phyloP scores from a whole-genome alignment of 2,888 invertebrate genomes.

The Plusia festucae region DNA sequence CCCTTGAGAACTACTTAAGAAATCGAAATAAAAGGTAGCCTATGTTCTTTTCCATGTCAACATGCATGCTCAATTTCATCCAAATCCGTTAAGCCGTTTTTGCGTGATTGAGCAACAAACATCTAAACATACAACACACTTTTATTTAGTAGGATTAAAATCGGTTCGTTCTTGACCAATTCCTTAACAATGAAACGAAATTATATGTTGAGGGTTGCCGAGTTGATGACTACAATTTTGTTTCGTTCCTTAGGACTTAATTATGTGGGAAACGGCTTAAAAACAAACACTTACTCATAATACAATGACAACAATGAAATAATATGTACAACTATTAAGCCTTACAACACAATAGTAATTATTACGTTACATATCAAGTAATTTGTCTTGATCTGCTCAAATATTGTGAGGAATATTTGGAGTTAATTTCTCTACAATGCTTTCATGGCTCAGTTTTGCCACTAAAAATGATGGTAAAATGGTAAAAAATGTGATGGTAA shows the following conservation, averaged over 20 bases:
- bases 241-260: constrained; percentile 31
- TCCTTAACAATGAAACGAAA: constrained; percentile 49
- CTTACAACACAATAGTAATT: constrained; percentile 18
- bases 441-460: too few species aligned
- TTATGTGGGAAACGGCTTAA: constrained; percentile 52
- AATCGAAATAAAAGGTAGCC: too few species aligned
- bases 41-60: too few species aligned
- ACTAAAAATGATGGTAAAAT: too few species aligned
- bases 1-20: too few species aligned
- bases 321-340: constrained; percentile 21
- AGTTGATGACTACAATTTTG: constrained; percentile 45
- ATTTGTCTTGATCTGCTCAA: not conserved
- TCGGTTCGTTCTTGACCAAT: constrained; percentile 18
- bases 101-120: too few species aligned
- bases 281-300: constrained; percentile 29
- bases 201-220: constrained; percentile 35
- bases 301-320: constrained; percentile 28
- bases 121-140: too few species aligned
- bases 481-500: too few species aligned
- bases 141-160: too few species aligned
- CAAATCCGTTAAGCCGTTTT: too few species aligned
- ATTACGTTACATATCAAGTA: constrained; percentile 10
- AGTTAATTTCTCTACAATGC: too few species aligned
- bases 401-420: not conserved
- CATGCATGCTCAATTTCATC: too few species aligned